phyloP scores from a whole-genome alignment of 2,797 vertebrate species.

The Myotis pilosus region DNA sequence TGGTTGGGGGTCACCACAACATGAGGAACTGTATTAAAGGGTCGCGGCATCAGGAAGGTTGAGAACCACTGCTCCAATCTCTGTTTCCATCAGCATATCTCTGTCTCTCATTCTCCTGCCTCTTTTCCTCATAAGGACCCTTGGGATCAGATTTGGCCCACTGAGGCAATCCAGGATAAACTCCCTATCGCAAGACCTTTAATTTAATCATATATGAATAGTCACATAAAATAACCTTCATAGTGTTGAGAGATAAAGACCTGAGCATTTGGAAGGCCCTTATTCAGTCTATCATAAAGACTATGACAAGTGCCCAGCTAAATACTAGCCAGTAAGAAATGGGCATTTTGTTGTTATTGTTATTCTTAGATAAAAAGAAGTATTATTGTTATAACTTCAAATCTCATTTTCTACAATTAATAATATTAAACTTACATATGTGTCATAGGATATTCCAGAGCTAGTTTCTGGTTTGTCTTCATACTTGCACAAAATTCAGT shows the following conservation, averaged over 20 bases:
- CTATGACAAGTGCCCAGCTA: neutral
- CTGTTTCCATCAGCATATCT: neutral
- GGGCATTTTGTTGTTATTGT: neutral
- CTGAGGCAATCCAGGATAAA: neutral
- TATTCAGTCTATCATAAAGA: neutral
- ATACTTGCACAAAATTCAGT: neutral
- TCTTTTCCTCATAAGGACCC: neutral
- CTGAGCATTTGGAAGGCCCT: neutral
- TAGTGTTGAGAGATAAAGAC: neutral
- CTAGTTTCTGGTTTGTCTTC: neutral
- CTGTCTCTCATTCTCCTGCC: neutral
- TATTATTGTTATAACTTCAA: neutral
- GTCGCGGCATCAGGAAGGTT: no score
- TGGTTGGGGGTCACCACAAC: no score
- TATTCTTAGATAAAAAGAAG: neutral
- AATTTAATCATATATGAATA: neutral
- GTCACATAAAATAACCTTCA: neutral
- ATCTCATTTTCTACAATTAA: neutral
- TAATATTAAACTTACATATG: neutral
- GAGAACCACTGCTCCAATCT: neutral
- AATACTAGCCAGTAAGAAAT: neutral
- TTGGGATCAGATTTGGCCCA: neutral
- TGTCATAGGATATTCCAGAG: neutral
- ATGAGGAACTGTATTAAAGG: no score
- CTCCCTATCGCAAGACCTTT: neutral